Percentiles rank a stretch among this genome's conserved stretches.
These are phyloP conservation scores for Tauraco hartlaubi DNA, from an alignment of 2,797 vertebrate genomes.

Conservation along the genomic window DNA sequence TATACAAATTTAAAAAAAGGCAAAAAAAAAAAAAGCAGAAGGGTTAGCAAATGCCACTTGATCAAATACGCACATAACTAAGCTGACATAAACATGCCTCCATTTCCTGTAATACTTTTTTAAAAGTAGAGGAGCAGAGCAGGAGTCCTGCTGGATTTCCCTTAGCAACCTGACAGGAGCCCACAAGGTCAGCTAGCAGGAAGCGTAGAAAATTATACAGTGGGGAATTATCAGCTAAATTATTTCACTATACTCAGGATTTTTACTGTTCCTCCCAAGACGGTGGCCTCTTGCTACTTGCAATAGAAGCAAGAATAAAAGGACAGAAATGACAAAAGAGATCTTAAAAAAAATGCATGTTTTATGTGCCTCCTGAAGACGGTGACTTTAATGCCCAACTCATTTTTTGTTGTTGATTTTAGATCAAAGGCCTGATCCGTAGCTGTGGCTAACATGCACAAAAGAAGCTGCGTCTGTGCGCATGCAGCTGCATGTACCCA, in stretches of 20 bases:
- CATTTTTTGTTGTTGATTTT: slow-evolving; percentile 54
- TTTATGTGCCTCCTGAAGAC: slow-evolving; percentile 42
- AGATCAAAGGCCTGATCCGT: not conserved
- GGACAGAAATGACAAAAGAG: slow-evolving; percentile 79
- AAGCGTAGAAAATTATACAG: slow-evolving; percentile 85
- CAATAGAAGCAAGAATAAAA: slow-evolving; percentile 81
- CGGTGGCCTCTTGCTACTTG: slow-evolving; percentile 80
- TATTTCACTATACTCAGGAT: slow-evolving; percentile 87
- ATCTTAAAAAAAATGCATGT: slow-evolving; percentile 22
- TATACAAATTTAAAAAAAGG: not conserved
- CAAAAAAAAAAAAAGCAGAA: not conserved
- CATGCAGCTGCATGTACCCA: not conserved
- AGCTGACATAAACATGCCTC: slow-evolving; percentile 75
- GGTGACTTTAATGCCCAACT: slow-evolving; percentile 44
- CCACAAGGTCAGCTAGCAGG: slow-evolving; percentile 88
- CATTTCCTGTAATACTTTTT: slow-evolving; percentile 77
- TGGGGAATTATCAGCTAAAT: slow-evolving; percentile 87
- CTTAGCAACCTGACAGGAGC: slow-evolving; percentile 86
- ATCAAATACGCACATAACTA: slow-evolving; percentile 72
- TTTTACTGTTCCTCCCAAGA: slow-evolving; percentile 85
- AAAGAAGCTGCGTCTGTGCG: not conserved
- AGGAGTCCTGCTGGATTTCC: slow-evolving; percentile 84
- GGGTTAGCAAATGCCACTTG: slow-evolving; percentile 29
- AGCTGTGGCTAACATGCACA: not conserved
- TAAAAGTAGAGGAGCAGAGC: slow-evolving; percentile 78